These are phyloP conservation scores for Theretra japonica DNA, from an alignment of 2,888 invertebrate genomes.

Conservation along the genomic window DNA sequence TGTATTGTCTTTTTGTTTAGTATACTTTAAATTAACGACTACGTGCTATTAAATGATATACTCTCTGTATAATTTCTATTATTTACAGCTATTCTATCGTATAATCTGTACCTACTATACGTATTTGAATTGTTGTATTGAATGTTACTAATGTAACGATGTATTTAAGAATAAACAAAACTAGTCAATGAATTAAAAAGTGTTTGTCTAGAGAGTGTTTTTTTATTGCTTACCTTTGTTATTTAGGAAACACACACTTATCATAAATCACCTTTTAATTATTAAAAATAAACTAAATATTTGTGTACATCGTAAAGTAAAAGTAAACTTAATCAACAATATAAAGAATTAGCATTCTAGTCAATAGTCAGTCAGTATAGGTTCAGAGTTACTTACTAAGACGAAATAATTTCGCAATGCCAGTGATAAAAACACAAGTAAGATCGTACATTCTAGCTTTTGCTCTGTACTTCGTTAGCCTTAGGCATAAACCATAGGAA, in stretches of 20 bases:
- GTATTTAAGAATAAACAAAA: constrained; percentile 40
- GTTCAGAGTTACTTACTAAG: no score
- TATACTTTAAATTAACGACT: constrained; percentile 6
- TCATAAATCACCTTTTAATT: no score
- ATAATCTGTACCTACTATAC: constrained; percentile 2
- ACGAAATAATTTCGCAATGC: no score
- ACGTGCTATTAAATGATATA: constrained; percentile 3
- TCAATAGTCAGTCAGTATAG: no score
- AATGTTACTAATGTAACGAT: constrained; percentile 19
- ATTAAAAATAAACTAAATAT: no score
- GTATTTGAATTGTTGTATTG: constrained; percentile 16
- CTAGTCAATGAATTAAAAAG: constrained; percentile 55
- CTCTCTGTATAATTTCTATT: constrained; percentile 12
- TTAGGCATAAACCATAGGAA: no score
- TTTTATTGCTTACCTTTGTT: constrained; percentile 36
- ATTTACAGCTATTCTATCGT: not conserved
- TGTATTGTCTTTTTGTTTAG: constrained; percentile 17
- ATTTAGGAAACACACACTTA: not conserved
- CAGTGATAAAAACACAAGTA: no score
- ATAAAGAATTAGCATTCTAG: no score
- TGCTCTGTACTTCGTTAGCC: no score
- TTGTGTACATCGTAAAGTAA: no score
- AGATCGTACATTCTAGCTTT: no score
- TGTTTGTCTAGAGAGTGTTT: constrained; percentile 48
- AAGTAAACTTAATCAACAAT: no score